Percentiles rank a stretch among this genome's conserved stretches.
These are phyloP conservation scores for Saccostrea glomerata DNA, from an alignment of 1,140 invertebrate species.

Conservation along the genomic window DNA sequence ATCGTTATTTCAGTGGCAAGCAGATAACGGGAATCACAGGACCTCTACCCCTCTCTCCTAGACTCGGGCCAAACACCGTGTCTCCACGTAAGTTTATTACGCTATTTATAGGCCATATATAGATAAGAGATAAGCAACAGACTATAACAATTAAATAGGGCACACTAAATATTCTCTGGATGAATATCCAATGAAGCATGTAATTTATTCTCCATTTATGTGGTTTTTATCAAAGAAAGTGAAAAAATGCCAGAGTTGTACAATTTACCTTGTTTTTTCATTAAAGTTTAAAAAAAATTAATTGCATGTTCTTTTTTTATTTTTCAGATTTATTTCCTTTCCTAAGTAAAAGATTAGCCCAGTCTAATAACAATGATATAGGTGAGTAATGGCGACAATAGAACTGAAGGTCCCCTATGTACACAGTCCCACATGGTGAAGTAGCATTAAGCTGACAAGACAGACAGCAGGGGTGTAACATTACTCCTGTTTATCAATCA, in stretches of 20 bases:
- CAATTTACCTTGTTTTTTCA: neutral
- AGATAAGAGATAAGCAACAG: constrained; percentile 21
- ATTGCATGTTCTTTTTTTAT: constrained; percentile 5
- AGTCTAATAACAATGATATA: constrained; percentile 68
- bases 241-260: neutral
- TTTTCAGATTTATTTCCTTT: constrained; percentile 86
- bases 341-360: constrained; percentile 79
- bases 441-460: neutral
- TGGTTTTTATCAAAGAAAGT: neutral
- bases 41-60: constrained; percentile 72
- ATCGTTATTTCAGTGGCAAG: constrained; percentile 65
- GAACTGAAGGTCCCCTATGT: neutral
- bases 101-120: neutral
- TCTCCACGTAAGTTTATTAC: constrained; percentile 73
- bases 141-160: neutral
- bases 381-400: constrained; percentile 64
- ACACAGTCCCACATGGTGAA: constrained; percentile 22
- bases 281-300: neutral
- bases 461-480: neutral
- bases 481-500: constrained; percentile 30
- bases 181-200: constrained; percentile 2
- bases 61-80: constrained; percentile 74
- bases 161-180: neutral
- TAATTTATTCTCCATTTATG: constrained; percentile 32
- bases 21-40: constrained; percentile 51